These are phyloP conservation scores for Arbacia lixula DNA, from an alignment of 53 echinoderm and acorn worm species.

Conservation along the genomic window DNA sequence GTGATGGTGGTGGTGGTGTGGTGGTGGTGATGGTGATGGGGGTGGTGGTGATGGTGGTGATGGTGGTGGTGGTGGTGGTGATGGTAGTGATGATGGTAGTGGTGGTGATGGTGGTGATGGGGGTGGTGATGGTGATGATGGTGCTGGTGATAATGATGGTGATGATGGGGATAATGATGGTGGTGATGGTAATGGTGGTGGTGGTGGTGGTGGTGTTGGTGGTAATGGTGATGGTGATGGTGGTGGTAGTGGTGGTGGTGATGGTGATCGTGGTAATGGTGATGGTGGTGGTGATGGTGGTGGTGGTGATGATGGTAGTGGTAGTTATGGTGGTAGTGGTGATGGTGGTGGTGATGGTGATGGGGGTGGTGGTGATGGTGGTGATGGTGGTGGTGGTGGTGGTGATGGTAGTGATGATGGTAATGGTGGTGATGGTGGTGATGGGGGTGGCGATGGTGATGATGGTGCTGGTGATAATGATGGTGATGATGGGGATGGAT, in stretches of 20 bases:
- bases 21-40: conserved; percentile 2
- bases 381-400: no score
- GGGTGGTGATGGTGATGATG: conserved; percentile 4
- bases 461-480: conserved; percentile 21
- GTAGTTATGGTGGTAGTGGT: background rate
- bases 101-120: background rate
- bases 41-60: background rate
- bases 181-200: no score
- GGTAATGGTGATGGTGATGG: background rate
- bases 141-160: background rate
- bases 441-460: conserved; percentile 1
- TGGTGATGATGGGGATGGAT: background rate
- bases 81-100: conserved; percentile 1
- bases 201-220: no score
- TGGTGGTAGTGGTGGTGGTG: background rate
- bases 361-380: conserved; percentile 41
- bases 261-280: conserved; percentile 5
- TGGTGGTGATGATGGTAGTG: background rate
- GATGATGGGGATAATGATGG: no score
- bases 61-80: conserved; percentile 6
- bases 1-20: no score
- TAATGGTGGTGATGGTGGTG: background rate
- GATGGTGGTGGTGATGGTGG: conserved; percentile 6
- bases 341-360: background rate
- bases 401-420: background rate